phyloP scores from a whole-genome alignment of 2,797 vertebrate species.

The Acanthurus tractus region DNA sequence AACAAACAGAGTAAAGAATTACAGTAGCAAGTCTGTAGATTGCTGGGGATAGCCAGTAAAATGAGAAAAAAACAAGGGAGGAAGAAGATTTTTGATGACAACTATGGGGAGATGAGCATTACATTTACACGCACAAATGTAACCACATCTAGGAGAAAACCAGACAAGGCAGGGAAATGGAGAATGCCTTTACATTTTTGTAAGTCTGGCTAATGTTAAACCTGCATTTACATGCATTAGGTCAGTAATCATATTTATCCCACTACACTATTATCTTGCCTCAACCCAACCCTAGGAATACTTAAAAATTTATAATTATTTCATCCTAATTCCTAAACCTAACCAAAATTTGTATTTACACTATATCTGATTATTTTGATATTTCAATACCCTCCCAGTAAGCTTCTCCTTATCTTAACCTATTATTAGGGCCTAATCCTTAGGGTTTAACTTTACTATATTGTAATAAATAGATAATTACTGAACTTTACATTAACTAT shows the following conservation, averaged over 20 bases:
- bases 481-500: too few species aligned
- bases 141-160: constrained; percentile 13
- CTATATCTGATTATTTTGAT: too few species aligned
- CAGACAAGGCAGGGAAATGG: not conserved
- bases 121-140: constrained; percentile 9
- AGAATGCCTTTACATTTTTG: not conserved
- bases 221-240: constrained; percentile 4
- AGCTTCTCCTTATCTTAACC: too few species aligned
- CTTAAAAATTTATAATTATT: too few species aligned
- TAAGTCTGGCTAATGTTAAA: not conserved
- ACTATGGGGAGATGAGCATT: not conserved
- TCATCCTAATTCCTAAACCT: too few species aligned
- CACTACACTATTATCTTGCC: constrained; percentile 2
- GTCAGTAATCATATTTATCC: constrained; percentile 27
- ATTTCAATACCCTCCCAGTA: too few species aligned
- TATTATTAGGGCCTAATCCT: too few species aligned
- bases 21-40: constrained; percentile 16
- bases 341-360: too few species aligned
- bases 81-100: constrained; percentile 10
- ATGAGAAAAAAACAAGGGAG: not conserved
- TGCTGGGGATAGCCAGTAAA: constrained; percentile 12
- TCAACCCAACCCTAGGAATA: too few species aligned
- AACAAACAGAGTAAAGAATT: constrained; percentile 19
- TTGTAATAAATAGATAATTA: too few species aligned
- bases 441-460: too few species aligned